Percentiles rank a stretch among this genome's conserved stretches.
phyloP scores from a whole-genome alignment of 2,113 vertebrate species.

The Gambusia holbrooki region DNA sequence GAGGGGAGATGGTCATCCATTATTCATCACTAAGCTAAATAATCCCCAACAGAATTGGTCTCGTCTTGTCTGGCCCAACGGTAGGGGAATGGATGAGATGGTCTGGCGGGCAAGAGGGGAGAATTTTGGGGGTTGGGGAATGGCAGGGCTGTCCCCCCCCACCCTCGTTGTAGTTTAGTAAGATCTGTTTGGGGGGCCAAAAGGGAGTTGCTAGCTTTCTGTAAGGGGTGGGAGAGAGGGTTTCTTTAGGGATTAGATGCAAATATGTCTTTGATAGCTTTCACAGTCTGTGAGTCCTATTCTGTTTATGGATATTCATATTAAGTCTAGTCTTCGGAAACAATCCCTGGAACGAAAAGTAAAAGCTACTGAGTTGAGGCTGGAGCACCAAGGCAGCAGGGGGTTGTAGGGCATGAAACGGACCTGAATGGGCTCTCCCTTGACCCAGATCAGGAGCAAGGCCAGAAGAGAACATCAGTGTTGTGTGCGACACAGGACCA shows the following conservation, averaged over 20 bases:
- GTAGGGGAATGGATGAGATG: constrained; percentile 77
- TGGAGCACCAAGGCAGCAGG: constrained; percentile 68
- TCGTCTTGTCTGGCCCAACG: constrained; percentile 79
- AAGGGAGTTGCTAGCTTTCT: constrained; percentile 63
- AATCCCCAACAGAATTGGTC: constrained; percentile 83
- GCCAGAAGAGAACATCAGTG: constrained; percentile 50
- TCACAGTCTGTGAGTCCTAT: constrained; percentile 82
- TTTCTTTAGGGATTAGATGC: constrained; percentile 82
- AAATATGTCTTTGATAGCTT: constrained; percentile 86
- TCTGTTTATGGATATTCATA: constrained; percentile 84
- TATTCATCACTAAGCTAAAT: constrained; percentile 84
- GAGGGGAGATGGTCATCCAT: constrained; percentile 84
- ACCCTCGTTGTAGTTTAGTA: constrained; percentile 56
- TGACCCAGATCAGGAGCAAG: constrained; percentile 68
- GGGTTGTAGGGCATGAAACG: constrained; percentile 65
- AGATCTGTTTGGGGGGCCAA: constrained; percentile 65
- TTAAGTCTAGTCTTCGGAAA: constrained; percentile 81
- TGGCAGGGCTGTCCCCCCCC: constrained; percentile 63
- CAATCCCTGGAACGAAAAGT: constrained; percentile 70
- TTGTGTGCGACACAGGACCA: constrained; percentile 28
- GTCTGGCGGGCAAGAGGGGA: constrained; percentile 74
- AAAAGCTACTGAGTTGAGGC: constrained; percentile 59
- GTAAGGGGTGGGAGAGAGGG: constrained; percentile 62
- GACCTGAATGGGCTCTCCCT: constrained; percentile 67
- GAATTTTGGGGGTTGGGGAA: constrained; percentile 68